Conservation (phyloP, 2,113 vertebrate genomes). For the Accipiter cooperii region DNA sequence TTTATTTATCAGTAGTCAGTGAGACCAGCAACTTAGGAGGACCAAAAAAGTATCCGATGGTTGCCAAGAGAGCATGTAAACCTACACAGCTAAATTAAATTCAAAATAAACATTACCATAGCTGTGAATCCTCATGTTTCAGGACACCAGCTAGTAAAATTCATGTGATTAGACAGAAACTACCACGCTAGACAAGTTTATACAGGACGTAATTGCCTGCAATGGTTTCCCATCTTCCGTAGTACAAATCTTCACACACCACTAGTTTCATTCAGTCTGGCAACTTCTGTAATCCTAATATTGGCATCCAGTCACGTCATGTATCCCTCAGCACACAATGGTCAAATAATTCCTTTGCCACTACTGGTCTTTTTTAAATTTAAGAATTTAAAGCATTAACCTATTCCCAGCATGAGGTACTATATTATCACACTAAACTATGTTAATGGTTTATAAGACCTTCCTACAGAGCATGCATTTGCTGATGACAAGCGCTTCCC, state of each 20-base stretch:
- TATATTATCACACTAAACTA: not conserved
- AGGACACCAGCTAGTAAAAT: not conserved
- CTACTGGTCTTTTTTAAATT: not conserved
- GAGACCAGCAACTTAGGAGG: not conserved
- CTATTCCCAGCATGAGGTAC: not conserved
- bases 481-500: not conserved
- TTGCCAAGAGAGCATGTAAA: not conserved
- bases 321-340: not conserved
- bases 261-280: not conserved
- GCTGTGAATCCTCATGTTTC: not conserved
- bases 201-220: not conserved
- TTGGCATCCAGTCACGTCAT: not conserved
- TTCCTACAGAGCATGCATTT: not conserved
- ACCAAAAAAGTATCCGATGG: not conserved
- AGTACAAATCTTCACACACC: not conserved
- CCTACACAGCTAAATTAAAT: not conserved
- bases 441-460: not conserved
- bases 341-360: not conserved
- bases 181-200: not conserved
- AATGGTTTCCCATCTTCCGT: not conserved
- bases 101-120: not conserved
- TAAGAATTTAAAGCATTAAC: not conserved
- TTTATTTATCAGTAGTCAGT: not conserved
- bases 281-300: not conserved
- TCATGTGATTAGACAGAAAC: not conserved